These are phyloP conservation scores for Danionella cerebrum DNA, from an alignment of 2,113 vertebrate species.

Conservation along the genomic window DNA sequence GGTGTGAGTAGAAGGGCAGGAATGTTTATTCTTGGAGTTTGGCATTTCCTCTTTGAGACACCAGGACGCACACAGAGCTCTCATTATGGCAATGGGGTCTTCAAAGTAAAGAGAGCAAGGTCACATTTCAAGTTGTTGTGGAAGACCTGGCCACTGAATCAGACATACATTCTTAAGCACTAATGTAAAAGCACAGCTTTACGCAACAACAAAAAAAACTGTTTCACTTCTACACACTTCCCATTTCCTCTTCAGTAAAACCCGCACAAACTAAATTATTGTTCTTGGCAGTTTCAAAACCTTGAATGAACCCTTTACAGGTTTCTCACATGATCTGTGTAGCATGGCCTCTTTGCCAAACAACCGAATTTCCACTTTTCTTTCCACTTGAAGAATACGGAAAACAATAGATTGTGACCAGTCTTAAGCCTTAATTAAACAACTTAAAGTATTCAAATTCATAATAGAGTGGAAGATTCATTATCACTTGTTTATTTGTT, in stretches of 20 bases:
- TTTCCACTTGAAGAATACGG: too few relatives aligned
- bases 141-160: not conserved
- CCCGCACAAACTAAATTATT: not conserved
- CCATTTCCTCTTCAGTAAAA: not conserved
- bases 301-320: too few relatives aligned
- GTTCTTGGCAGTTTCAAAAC: too few relatives aligned
- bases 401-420: too few relatives aligned
- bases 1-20: not conserved
- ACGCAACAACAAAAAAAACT: too few relatives aligned
- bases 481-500: too few relatives aligned
- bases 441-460: too few relatives aligned
- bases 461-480: too few relatives aligned
- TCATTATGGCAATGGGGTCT: not conserved
- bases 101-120: not conserved
- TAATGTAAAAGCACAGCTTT: not conserved
- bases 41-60: conserved; percentile 29
- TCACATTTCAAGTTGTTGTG: not conserved
- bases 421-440: too few relatives aligned
- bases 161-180: not conserved
- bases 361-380: too few relatives aligned
- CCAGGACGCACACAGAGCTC: not conserved
- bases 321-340: too few relatives aligned
- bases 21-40: conserved; percentile 27
- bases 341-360: too few relatives aligned
- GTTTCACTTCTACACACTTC: not conserved